These are phyloP conservation scores for Dynastes tityus DNA, from an alignment of 2,888 invertebrate species.

Conservation along the genomic window DNA sequence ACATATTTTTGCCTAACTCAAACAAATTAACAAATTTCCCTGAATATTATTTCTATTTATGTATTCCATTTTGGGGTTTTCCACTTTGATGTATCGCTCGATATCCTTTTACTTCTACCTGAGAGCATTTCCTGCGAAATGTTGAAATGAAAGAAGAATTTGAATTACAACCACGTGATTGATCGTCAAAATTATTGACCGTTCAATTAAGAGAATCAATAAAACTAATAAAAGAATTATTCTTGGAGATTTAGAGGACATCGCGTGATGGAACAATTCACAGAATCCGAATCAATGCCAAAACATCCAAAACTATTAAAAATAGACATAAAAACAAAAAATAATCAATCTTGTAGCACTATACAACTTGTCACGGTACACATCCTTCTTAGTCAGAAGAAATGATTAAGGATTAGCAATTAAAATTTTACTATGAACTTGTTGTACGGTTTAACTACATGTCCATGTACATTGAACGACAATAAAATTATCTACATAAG, in stretches of 20 bases:
- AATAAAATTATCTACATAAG: background rate
- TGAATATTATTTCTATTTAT: too few species aligned
- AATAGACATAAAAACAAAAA: background rate
- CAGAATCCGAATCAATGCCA: background rate
- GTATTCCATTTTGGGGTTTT: too few species aligned
- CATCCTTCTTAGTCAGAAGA: background rate
- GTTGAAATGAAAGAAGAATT: too few species aligned
- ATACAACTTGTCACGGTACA: background rate
- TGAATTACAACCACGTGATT: too few species aligned
- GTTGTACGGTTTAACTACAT: conserved; percentile 20
- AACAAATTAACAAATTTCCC: too few species aligned
- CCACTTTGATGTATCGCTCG: too few species aligned
- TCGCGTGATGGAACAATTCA: background rate
- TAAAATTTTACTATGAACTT: conserved; percentile 21
- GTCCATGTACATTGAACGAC: background rate
- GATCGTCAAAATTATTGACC: too few species aligned
- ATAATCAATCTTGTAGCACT: background rate
- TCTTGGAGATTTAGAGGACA: background rate
- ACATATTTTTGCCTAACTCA: too few species aligned
- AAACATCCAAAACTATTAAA: background rate
- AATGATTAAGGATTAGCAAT: conserved; percentile 22
- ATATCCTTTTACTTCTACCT: too few species aligned
- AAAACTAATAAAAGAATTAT: too few species aligned
- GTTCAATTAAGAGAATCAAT: too few species aligned
- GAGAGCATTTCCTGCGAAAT: too few species aligned